Conservation (phyloP, 1,140 invertebrate genomes). For the Copidosoma floridanum region DNA sequence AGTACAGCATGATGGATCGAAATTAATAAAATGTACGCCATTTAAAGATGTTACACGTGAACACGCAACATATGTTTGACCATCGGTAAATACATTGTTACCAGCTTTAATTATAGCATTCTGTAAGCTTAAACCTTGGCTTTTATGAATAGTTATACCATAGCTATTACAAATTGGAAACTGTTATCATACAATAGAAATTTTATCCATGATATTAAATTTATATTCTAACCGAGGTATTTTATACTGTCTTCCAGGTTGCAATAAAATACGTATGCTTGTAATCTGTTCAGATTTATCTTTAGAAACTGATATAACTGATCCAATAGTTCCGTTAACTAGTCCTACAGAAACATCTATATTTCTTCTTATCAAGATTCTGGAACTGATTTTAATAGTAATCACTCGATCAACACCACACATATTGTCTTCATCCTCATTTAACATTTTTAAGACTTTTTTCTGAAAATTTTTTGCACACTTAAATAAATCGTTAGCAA, state of each 20-base stretch:
- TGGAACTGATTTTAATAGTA: slow-evolving; percentile 36
- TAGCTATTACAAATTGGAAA: slow-evolving; percentile 46
- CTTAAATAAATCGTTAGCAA: slow-evolving; percentile 30
- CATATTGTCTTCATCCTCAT: slow-evolving; percentile 24
- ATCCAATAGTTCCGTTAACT: slow-evolving; percentile 37
- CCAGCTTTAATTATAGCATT: slow-evolving; percentile 39
- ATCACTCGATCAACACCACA: slow-evolving; percentile 27
- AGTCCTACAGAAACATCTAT: slow-evolving; percentile 39
- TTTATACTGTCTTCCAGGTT: slow-evolving; percentile 19
- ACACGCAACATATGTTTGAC: slow-evolving; percentile 47
- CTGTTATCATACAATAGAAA: slow-evolving; percentile 42
- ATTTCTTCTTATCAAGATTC: slow-evolving; percentile 42
- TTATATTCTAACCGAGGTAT: slow-evolving; percentile 33
- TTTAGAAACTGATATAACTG: slow-evolving; percentile 23
- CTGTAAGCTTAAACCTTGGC: slow-evolving; percentile 46
- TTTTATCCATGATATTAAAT: slow-evolving; percentile 41
- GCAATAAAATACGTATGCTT: neutral
- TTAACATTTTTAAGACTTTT: slow-evolving; percentile 24
- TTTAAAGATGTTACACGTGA: slow-evolving; percentile 41
- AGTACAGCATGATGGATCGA: slow-evolving; percentile 33
- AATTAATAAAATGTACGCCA: slow-evolving; percentile 42
- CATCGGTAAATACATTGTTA: slow-evolving; percentile 39
- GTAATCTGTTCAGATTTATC: slow-evolving; percentile 8
- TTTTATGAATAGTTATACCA: slow-evolving; percentile 49
- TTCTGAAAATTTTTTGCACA: slow-evolving; percentile 25